Evolutionary conservation across 2,888 invertebrate genomes (phyloP), one percentile per base, ranked within the genome.

Genomic region (Cataglyphis rosenhaueri): DNA sequence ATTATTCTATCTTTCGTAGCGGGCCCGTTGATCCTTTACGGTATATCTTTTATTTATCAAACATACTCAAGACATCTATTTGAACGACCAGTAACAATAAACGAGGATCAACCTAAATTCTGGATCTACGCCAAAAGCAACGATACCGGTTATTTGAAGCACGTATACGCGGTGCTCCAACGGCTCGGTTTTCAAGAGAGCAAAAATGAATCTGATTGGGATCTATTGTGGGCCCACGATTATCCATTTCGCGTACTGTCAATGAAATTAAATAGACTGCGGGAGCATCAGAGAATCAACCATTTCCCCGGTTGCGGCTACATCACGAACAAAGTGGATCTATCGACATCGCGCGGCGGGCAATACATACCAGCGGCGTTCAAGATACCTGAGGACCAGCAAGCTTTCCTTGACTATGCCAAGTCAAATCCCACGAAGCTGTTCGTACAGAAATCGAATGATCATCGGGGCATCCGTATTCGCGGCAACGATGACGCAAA

Each of bases 301-400:
- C 99, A 99, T 93, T 97, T 98, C 91, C 99, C 99, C 0, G 99
- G 99, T 0, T 98, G 97, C 62, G 99, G 99, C 0, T 98, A 96
- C 92, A 96, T 99, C 73, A 98, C 99, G 0, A 98, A 98, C 92
- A 99, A 99, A 95, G 98, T 97, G 6, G 97, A 97, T 92, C 95
- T 99, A 74, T 98, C 98, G 0, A 98, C 97, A 4, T 96, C 97
- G 0, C 76, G n/a, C 0, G 94, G 96, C n/a, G 95, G 97, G 25
- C 96, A 96, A 83, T 97, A 97, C 91, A 97, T 99, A 84, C 99
- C 99, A 0, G 96, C 96, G 88, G 98, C 99, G 0, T 99, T 99
- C 94, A 97, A 97, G 92, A 95, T 99, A 83, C 99, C 99, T 0
- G 95, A 96, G 62, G 96, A 97, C 83, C 97, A 96, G 87, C 95